Evolutionary conservation across 1,140 invertebrate species (phyloP), one percentile per base, ranked within the genome.

Genomic region (Doryteuthis pealeii): DNA sequence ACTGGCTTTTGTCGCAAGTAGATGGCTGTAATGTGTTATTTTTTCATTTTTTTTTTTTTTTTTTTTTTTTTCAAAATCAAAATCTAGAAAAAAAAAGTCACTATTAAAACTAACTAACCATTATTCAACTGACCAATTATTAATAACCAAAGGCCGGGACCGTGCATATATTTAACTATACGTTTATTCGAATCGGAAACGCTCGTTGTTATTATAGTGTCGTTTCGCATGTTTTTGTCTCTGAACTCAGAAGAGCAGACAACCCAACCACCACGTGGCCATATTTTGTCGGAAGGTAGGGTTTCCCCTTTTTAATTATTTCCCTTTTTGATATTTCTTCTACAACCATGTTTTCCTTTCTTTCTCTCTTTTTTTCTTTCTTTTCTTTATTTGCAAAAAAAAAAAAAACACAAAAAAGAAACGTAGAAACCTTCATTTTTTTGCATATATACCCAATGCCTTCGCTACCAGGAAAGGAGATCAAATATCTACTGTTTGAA

Each of bases 211-310:
- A 72, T 81, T 77, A 81, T 92, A 93, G 92, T 93, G 89, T 92
- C 91, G 91, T 91, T 92, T 91, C 92, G 90, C 91, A 91, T 93
- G 90, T 93, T 93, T 91, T 91, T 92, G 90, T 93, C 91, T 90
- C 91, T 93, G 90, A 92, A 92, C 89, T 90, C 92, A 92, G 92
- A 91, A 87, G 91, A 90, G 84, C 86, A 81, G 5, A 66, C 75
- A 22, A 75, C 77, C 18, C 62, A 72, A 54, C 32, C 62, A 35
- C 65, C 76, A 28, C 45, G 14, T 18, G 78, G 79, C 68, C 70
- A 18, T 70, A 71, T 45, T 26, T 43, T 68, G 31, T n/a, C 40
- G 72, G 30, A 79, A 77, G 76, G 77, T 78, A 78, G 28, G 70
- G 62, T n/a, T 28, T 54, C 31, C 77, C 68, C 45, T 77, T 77